Evolutionary conservation across 2,888 invertebrate genomes (phyloP).

Genomic region (Netelia melanura): DNA sequence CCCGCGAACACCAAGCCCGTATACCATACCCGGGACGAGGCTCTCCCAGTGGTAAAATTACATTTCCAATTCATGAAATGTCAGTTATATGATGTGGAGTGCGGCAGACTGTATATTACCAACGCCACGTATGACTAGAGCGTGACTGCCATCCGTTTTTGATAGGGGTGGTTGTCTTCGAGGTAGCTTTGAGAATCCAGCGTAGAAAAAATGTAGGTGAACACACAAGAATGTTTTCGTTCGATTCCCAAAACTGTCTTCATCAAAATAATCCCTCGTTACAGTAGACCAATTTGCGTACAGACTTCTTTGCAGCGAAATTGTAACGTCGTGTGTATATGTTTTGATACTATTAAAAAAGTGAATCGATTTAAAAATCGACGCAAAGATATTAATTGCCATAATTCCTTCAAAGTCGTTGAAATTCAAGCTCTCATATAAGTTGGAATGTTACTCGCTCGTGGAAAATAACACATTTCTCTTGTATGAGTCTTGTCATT

Average conservation of each 20-base stretch:
- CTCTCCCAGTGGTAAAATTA: conserved; percentile 80
- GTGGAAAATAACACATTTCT: too few species aligned
- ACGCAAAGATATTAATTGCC: too few species aligned
- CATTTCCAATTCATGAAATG: conserved; percentile 84
- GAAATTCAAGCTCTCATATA: too few species aligned
- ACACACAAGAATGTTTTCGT: neutral
- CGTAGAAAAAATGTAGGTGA: neutral
- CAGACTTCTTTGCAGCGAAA: neutral
- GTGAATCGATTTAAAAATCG: too few species aligned
- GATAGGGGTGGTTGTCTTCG: conserved; percentile 15
- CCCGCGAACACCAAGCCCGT: conserved; percentile 57
- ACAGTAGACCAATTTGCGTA: neutral
- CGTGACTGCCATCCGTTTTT: conserved; percentile 15
- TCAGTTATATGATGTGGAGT: conserved; percentile 80
- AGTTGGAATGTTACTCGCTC: too few species aligned
- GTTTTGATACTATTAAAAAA: neutral
- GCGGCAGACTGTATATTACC: conserved; percentile 47
- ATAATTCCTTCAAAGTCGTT: too few species aligned
- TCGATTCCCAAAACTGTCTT: neutral
- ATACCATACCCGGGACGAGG: conserved; percentile 50
- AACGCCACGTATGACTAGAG: conserved; percentile 35
- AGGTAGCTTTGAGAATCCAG: neutral
- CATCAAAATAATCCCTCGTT: neutral
- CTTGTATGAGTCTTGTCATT: too few species aligned
- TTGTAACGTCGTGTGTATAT: neutral